Conservation (phyloP, 2,113 vertebrate species). For the Leucoraja erinaceus region DNA sequence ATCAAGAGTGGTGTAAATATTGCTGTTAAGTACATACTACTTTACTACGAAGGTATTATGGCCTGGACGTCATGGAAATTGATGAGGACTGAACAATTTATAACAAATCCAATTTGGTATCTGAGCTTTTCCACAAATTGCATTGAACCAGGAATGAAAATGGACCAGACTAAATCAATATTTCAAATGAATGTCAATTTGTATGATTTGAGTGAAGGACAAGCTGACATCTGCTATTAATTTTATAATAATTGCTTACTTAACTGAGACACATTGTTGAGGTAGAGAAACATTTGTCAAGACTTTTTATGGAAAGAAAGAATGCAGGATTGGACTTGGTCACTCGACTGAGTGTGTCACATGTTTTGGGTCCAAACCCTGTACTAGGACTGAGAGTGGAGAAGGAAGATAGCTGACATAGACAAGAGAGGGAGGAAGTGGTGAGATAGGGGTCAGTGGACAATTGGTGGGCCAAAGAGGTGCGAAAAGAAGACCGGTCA, state of each 20-base stretch:
- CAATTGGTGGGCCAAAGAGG: too few species aligned
- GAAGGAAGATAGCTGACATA: too few species aligned
- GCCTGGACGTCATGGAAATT: neutral
- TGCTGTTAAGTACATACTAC: neutral
- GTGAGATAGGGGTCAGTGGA: too few species aligned
- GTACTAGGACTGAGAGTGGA: too few species aligned
- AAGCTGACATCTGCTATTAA: slow-evolving; percentile 24
- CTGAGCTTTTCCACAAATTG: slow-evolving; percentile 16
- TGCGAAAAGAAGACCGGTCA: too few species aligned
- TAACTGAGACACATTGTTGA: neutral
- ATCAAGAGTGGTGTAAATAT: neutral
- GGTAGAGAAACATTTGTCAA: neutral
- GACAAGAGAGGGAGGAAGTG: too few species aligned
- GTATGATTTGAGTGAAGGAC: neutral
- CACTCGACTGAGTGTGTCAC: neutral
- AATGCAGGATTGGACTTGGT: neutral
- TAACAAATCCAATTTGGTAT: neutral
- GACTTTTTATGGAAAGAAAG: neutral
- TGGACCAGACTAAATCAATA: neutral
- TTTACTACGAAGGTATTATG: neutral
- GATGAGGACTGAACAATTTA: neutral
- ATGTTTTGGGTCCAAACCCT: too few species aligned
- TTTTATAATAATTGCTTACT: slow-evolving; percentile 13
- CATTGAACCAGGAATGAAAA: neutral
- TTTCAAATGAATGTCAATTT: neutral